These are phyloP conservation scores for Branchipolynoe longqiensis DNA, from an alignment of 2,888 invertebrate species.

Conservation along the genomic window DNA sequence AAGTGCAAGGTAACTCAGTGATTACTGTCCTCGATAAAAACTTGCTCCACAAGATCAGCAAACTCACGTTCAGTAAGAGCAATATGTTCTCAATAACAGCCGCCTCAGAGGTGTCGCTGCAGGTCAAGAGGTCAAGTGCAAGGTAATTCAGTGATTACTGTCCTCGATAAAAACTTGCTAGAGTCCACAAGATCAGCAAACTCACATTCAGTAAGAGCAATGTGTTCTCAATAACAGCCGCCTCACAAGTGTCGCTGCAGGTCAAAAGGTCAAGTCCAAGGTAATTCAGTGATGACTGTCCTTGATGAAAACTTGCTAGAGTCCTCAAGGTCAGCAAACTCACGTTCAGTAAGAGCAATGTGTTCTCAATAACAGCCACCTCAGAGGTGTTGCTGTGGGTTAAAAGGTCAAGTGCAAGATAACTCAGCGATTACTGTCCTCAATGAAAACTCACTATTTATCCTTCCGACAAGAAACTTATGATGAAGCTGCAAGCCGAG, in stretches of 20 bases:
- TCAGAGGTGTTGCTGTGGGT: not conserved
- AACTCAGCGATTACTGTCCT: too few species aligned
- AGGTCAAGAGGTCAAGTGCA: not conserved
- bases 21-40: too few species aligned
- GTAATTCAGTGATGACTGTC: too few species aligned
- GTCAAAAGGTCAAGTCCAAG: not conserved
- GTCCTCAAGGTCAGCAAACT: constrained; percentile 24
- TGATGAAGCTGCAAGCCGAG: too few species aligned
- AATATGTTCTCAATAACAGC: constrained; percentile 7
- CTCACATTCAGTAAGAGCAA: not conserved
- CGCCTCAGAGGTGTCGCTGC: constrained; percentile 8
- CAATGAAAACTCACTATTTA: too few species aligned
- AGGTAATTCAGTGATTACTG: too few species aligned
- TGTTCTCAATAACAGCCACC: not conserved
- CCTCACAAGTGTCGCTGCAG: constrained; percentile 2
- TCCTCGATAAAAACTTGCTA: too few species aligned
- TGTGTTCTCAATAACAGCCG: not conserved
- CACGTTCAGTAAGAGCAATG: not conserved
- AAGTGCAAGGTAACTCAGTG: too few species aligned
- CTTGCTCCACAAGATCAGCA: constrained; percentile 36
- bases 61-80: not conserved
- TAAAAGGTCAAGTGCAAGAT: not conserved
- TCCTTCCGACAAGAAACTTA: too few species aligned
- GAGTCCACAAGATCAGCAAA: constrained; percentile 33
- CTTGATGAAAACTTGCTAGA: too few species aligned